phyloP scores from a whole-genome alignment of 2,797 vertebrate species.

The Hephaestus fuliginosus region DNA sequence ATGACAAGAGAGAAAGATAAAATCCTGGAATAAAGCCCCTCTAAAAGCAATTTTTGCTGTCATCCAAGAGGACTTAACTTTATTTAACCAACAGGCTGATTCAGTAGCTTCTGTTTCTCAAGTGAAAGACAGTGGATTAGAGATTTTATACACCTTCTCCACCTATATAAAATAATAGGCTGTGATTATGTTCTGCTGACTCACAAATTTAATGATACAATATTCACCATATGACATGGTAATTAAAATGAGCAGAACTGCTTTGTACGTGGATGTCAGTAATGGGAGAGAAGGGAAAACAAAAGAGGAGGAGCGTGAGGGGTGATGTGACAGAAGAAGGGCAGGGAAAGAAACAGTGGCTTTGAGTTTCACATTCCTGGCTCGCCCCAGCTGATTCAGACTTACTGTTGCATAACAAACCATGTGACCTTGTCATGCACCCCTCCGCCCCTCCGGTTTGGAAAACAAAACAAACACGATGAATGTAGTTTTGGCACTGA shows the following conservation, averaged over 20 bases:
- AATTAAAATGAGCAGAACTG: neutral
- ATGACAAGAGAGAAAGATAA: too few species aligned
- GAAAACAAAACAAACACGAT: slow-evolving; percentile 2
- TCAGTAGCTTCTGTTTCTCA: too few species aligned
- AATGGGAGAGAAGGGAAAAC: slow-evolving; percentile 16
- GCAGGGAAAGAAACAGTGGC: neutral
- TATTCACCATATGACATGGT: neutral
- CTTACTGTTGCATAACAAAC: slow-evolving; percentile 25
- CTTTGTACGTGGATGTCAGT: neutral
- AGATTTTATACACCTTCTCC: too few species aligned
- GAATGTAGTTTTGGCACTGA: neutral
- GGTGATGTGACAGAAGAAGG: neutral
- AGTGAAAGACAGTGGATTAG: too few species aligned
- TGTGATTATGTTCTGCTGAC: neutral
- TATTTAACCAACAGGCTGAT: too few species aligned
- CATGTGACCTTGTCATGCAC: slow-evolving; percentile 38
- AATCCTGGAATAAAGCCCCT: too few species aligned
- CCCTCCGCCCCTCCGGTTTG: too few species aligned
- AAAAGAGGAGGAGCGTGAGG: neutral
- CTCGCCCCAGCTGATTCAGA: slow-evolving; percentile 35
- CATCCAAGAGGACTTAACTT: too few species aligned
- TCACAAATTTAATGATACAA: neutral
- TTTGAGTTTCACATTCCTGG: slow-evolving; percentile 78
- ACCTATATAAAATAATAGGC: too few species aligned
- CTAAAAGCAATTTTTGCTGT: too few species aligned